Evolutionary conservation across 2,797 vertebrate species (phyloP).

Genomic region (Tokudaia tokunoshimensis): DNA sequence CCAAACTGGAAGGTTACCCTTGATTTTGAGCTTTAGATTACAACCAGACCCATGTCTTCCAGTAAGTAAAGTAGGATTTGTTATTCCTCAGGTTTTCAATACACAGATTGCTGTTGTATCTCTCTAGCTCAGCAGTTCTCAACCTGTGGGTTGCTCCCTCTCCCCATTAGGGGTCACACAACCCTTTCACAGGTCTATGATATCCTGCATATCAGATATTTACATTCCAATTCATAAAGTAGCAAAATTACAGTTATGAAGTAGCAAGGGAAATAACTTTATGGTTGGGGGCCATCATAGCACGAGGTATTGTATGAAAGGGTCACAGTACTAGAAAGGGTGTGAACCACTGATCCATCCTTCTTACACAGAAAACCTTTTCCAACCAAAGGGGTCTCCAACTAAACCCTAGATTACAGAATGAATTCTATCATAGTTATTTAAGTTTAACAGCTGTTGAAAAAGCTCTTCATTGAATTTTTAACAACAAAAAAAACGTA

Average conservation of each 20-base stretch:
- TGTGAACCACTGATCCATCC: neutral
- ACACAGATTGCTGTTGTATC: conserved; percentile 14
- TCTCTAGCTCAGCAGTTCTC: neutral
- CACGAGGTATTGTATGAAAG: neutral
- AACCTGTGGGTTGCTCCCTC: neutral
- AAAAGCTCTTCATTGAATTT: conserved; percentile 51
- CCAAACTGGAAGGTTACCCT: neutral
- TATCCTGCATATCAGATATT: neutral
- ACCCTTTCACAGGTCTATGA: neutral
- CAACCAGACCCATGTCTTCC: neutral
- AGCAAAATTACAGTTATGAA: neutral
- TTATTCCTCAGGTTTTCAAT: conserved; percentile 50
- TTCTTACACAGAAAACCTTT: neutral
- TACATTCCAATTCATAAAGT: neutral
- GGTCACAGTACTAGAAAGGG: neutral
- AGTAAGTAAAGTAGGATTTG: conserved; percentile 38
- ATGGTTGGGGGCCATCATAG: neutral
- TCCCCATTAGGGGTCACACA: neutral
- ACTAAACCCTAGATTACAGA: conserved; percentile 40
- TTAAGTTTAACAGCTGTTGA: conserved; percentile 50
- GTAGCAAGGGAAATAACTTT: neutral
- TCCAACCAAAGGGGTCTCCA: conserved; percentile 8
- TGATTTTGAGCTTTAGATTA: neutral
- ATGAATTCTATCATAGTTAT: conserved; percentile 12
- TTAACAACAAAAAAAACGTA: conserved; percentile 22